Evolutionary conservation across 2,888 invertebrate species (phyloP).

Genomic region (Mythimna pallens): DNA sequence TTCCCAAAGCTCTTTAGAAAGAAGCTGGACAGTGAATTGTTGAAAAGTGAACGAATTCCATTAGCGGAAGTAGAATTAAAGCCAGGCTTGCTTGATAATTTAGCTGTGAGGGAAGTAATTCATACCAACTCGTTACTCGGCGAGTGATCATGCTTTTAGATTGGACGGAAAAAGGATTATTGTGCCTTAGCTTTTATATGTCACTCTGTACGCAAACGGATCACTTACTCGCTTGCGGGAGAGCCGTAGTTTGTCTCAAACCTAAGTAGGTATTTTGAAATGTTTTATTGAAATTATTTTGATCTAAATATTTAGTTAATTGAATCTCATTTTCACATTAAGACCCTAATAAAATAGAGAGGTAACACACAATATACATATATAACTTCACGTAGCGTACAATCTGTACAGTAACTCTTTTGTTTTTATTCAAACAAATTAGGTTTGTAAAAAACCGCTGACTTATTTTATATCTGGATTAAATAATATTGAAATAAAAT

Average conservation of each 20-base stretch:
- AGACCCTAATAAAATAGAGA: no score
- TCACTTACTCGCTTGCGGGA: conserved; percentile 23
- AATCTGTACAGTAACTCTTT: background rate
- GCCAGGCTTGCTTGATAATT: conserved; percentile 75
- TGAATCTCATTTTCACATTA: background rate
- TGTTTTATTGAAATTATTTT: background rate
- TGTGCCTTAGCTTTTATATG: conserved; percentile 31
- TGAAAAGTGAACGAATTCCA: conserved; percentile 83
- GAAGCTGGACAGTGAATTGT: conserved; percentile 79
- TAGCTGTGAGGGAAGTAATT: conserved; percentile 71
- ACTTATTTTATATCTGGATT: conserved; percentile 12
- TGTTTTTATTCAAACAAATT: conserved; percentile 1
- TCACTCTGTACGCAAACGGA: conserved; percentile 16
- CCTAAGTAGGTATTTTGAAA: background rate
- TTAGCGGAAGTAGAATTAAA: conserved; percentile 81
- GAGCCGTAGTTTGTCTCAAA: conserved; percentile 2
- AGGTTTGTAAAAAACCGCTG: background rate
- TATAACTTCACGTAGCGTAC: background rate
- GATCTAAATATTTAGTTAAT: background rate
- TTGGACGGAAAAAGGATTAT: conserved; percentile 63
- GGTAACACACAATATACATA: background rate
- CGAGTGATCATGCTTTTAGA: conserved; percentile 68
- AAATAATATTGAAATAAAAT: conserved; percentile 44
- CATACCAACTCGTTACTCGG: conserved; percentile 71
- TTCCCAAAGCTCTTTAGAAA: conserved; percentile 70